Percentiles rank a stretch among this genome's conserved stretches.
Evolutionary conservation across 2,797 vertebrate genomes (phyloP).

Genomic region (Netta rufina): DNA sequence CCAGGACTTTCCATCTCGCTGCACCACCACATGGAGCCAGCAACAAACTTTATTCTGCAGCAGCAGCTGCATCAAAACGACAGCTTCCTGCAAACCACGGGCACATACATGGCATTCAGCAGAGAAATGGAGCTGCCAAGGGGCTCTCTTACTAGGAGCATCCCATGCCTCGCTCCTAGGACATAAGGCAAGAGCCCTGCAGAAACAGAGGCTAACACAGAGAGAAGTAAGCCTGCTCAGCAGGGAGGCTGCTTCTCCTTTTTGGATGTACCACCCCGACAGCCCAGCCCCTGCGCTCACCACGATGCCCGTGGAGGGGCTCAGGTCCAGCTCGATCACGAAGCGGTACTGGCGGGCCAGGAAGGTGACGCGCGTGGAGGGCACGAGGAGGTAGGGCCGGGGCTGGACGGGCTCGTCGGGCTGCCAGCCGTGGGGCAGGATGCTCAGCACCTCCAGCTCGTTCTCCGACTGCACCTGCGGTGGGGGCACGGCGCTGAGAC

Average conservation of each 20-base stretch:
- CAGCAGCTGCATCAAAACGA: not conserved
- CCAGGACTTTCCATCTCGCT: not conserved
- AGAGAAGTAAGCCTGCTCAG: not conserved
- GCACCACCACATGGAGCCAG: accelerated
- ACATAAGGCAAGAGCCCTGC: not conserved
- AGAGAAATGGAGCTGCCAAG: not conserved
- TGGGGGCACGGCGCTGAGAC: no score
- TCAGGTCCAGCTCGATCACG: slow-evolving; percentile 95
- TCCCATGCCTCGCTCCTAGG: accelerated
- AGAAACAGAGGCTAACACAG: not conserved
- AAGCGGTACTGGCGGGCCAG: slow-evolving; percentile 95
- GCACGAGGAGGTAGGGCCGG: slow-evolving; percentile 87
- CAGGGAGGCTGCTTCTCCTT: accelerated
- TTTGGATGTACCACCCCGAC: accelerated
- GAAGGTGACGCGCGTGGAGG: slow-evolving; percentile 92
- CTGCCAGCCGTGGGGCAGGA: slow-evolving; percentile 94
- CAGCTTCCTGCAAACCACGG: not conserved
- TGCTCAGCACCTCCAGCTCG: slow-evolving; percentile 91
- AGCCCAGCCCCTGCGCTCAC: slow-evolving; percentile 76
- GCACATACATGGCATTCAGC: accelerated
- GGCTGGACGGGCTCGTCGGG: slow-evolving; percentile 80
- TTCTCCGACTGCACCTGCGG: slow-evolving; percentile 86
- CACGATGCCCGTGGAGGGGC: slow-evolving; percentile 98
- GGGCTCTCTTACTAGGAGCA: not conserved
- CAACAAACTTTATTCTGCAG: not conserved